phyloP scores from a whole-genome alignment of 1,140 invertebrate genomes.

The Polypedilum vanderplanki region DNA sequence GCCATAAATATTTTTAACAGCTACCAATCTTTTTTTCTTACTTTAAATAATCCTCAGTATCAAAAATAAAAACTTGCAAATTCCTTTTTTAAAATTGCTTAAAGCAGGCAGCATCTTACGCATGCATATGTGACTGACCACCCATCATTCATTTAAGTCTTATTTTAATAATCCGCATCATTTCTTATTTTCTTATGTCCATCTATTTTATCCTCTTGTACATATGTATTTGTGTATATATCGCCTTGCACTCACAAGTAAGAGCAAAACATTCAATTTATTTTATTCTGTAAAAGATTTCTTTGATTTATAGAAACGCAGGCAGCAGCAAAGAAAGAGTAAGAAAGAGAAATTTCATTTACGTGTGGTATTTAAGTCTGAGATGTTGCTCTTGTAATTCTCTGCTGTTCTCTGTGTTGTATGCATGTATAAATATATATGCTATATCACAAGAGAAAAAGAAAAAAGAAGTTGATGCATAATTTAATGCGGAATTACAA shows the following conservation, averaged over 20 bases:
- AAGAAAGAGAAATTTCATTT: not conserved
- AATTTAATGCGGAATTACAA: conserved; percentile 19
- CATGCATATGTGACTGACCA: not conserved
- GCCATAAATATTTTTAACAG: too few species aligned
- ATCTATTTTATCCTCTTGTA: too few species aligned
- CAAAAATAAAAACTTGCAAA: too few species aligned
- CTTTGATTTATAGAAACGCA: conserved; percentile 18
- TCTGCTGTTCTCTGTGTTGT: not conserved
- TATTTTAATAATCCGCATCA: conserved; percentile 13
- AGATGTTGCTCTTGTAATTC: not conserved
- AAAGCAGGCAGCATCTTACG: not conserved
- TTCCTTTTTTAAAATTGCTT: too few species aligned
- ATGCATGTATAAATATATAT: not conserved
- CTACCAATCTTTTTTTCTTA: too few species aligned
- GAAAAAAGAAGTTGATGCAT: conserved; percentile 17
- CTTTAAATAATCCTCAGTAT: too few species aligned
- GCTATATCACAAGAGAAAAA: not conserved
- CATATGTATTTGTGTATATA: too few species aligned
- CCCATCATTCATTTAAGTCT: conserved; percentile 11
- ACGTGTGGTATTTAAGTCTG: conserved; percentile 16
- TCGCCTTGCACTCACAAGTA: too few species aligned
- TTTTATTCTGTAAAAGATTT: not conserved
- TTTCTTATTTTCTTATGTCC: not conserved
- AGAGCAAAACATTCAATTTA: too few species aligned
- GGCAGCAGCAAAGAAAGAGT: not conserved